These are phyloP conservation scores for Mormyrops attenuatus DNA, from an alignment of 2,797 vertebrate species.

Conservation along the genomic window DNA sequence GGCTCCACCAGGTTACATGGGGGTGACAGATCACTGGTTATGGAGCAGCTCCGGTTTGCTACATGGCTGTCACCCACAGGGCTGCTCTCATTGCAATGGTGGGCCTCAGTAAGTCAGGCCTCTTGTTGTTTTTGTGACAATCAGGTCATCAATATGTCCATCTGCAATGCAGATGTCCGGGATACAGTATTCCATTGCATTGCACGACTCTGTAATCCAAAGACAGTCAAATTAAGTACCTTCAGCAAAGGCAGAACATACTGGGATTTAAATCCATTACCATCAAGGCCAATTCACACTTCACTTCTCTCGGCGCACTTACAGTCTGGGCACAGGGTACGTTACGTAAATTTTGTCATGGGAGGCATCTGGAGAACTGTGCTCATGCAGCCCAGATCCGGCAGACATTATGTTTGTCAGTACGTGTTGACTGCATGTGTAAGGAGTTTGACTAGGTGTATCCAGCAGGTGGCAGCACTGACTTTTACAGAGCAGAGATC, in stretches of 20 bases:
- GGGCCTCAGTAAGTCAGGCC: too few relatives aligned
- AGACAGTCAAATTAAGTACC: background rate
- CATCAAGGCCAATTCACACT: background rate
- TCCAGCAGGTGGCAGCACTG: background rate
- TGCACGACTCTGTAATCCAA: too few relatives aligned
- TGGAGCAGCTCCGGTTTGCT: background rate
- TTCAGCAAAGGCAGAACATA: background rate
- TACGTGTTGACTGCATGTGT: background rate
- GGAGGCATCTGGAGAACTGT: background rate
- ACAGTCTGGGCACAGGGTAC: background rate
- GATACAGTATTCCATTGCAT: too few relatives aligned
- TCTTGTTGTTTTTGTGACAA: too few relatives aligned
- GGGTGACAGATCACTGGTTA: background rate
- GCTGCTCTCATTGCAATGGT: background rate
- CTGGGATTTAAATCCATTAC: background rate
- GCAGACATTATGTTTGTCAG: background rate
- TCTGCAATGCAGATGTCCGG: too few relatives aligned
- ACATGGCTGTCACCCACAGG: background rate
- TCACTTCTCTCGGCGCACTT: background rate
- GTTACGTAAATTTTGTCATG: background rate
- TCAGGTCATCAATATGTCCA: too few relatives aligned
- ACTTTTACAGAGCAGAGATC: background rate
- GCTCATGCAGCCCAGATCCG: background rate
- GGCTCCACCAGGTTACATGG: background rate
- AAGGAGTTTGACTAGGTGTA: background rate